Evolutionary conservation across 2,888 invertebrate genomes (phyloP).

Genomic region (Nomada fucata): DNA sequence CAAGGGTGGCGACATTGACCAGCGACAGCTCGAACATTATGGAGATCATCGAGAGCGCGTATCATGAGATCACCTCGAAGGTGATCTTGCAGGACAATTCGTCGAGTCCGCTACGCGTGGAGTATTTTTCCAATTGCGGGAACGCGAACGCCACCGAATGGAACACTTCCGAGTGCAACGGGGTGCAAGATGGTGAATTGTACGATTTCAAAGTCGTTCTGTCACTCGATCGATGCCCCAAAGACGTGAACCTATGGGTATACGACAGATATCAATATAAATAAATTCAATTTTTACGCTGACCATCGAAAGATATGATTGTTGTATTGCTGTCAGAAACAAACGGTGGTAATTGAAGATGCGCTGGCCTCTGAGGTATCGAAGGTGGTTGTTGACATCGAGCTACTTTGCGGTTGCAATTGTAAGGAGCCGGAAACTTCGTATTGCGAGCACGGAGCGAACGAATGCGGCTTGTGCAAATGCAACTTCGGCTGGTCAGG

Average conservation of each 20-base stretch:
- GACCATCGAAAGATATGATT: background rate
- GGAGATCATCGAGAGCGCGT: constrained; percentile 92
- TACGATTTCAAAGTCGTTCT: constrained; percentile 88
- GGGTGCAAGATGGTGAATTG: constrained; percentile 87
- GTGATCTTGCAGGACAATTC: constrained; percentile 88
- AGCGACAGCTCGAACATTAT: constrained; percentile 95
- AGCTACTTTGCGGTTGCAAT: constrained; percentile 90
- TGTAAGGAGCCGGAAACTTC: constrained; percentile 85
- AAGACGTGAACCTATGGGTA: constrained; percentile 85
- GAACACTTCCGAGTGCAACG: constrained; percentile 86
- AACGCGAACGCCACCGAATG: constrained; percentile 84
- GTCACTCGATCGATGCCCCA: constrained; percentile 86
- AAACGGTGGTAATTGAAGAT: constrained; percentile 89
- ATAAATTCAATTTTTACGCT: background rate
- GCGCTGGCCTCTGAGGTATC: constrained; percentile 89
- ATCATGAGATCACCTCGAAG: constrained; percentile 89
- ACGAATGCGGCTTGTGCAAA: constrained; percentile 88
- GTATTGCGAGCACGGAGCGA: constrained; percentile 85
- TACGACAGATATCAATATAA: background rate
- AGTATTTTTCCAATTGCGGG: constrained; percentile 90
- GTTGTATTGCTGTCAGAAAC: constrained; percentile 73
- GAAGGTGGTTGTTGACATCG: constrained; percentile 88
- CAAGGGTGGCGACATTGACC: constrained; percentile 91
- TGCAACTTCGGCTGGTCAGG: constrained; percentile 88
- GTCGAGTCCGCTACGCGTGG: constrained; percentile 87